Percentiles rank a stretch among this genome's conserved stretches.
phyloP scores from a whole-genome alignment of 2,888 invertebrate genomes.

The Pardosa pseudoannulata region DNA sequence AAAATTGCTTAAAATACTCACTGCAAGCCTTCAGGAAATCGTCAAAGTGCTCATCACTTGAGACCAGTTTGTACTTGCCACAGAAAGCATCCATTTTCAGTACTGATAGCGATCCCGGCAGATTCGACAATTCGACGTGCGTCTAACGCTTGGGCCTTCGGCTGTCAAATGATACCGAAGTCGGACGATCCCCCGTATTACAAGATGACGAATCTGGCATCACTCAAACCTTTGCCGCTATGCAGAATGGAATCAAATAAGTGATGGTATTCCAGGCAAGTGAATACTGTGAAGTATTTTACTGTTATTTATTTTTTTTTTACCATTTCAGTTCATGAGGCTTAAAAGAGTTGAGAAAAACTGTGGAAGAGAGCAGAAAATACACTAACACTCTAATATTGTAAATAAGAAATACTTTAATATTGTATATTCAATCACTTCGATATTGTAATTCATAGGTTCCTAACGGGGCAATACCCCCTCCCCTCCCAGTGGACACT shows the following conservation, averaged over 20 bases:
- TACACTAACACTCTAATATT: too few relatives aligned
- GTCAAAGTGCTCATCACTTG: slow-evolving; percentile 72
- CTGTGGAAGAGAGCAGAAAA: too few relatives aligned
- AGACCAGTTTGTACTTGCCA: slow-evolving; percentile 71
- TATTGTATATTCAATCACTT: too few relatives aligned
- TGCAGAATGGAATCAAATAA: slow-evolving; percentile 12
- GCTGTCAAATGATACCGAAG: neutral
- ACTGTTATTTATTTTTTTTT: too few relatives aligned
- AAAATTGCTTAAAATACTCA: slow-evolving; percentile 36
- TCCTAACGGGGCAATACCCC: too few relatives aligned
- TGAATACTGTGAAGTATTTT: too few relatives aligned
- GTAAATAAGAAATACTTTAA: too few relatives aligned
- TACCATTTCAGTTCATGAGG: too few relatives aligned
- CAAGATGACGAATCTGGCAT: slow-evolving; percentile 11
- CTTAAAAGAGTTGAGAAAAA: too few relatives aligned
- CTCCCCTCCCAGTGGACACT: too few relatives aligned
- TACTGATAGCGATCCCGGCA: neutral
- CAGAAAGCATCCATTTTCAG: slow-evolving; percentile 57
- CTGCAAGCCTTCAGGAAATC: slow-evolving; percentile 73
- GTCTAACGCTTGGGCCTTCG: neutral
- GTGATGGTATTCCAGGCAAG: too few relatives aligned
- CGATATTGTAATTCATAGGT: too few relatives aligned
- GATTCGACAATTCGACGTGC: neutral
- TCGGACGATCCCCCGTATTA: neutral
- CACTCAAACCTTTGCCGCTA: neutral